Conservation (phyloP, 2,888 invertebrate genomes). For the Urechis unicinctus region DNA sequence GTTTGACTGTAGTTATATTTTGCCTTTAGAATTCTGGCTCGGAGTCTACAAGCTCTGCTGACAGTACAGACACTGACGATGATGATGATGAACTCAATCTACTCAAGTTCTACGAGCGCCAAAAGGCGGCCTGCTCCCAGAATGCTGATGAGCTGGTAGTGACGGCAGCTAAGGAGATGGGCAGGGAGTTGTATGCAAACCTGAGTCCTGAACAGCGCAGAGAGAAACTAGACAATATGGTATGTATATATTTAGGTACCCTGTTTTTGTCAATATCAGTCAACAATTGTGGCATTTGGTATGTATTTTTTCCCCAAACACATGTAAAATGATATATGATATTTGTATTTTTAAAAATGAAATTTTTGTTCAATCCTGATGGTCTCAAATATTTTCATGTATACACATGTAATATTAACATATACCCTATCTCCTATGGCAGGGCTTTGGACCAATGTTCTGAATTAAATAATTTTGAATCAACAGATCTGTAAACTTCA, state of each 20-base stretch:
- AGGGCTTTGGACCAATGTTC: no score
- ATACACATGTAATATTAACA: no score
- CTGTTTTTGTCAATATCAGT: neutral
- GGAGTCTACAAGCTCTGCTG: neutral
- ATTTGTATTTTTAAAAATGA: no score
- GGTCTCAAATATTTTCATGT: no score
- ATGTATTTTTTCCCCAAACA: neutral
- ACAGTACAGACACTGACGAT: slow-evolving; percentile 11
- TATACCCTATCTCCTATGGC: no score
- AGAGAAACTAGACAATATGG: slow-evolving; percentile 79
- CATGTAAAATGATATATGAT: no score
- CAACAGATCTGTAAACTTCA: slow-evolving; percentile 71
- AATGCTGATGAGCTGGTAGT: slow-evolving; percentile 58
- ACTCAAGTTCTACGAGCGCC: slow-evolving; percentile 19
- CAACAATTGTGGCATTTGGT: neutral
- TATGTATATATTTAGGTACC: slow-evolving; percentile 50
- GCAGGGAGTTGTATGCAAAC: slow-evolving; percentile 71
- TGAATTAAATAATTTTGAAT: no score
- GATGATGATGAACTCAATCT: slow-evolving; percentile 22
- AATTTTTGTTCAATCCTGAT: no score
- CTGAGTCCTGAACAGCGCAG: slow-evolving; percentile 65
- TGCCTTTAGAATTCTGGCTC: neutral
- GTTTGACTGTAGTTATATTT: neutral
- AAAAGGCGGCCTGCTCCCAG: slow-evolving; percentile 10
- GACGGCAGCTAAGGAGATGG: slow-evolving; percentile 80